Conservation (phyloP, 2,797 vertebrate species). For the Acrossocheilus fasciatus region DNA sequence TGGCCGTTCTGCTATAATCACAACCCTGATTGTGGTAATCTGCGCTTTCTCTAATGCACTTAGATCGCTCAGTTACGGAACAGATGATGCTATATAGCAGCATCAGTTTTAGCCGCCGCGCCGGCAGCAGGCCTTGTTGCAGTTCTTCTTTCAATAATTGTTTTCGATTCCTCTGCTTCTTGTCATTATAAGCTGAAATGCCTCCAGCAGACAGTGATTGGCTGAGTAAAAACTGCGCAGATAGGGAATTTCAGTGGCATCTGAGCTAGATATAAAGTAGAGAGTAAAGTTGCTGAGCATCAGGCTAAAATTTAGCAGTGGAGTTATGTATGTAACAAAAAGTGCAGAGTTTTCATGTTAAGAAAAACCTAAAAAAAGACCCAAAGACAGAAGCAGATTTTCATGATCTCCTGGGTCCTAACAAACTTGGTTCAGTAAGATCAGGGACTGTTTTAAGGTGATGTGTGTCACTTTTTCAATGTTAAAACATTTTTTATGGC, state of each 20-base stretch:
- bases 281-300: conserved; percentile 39
- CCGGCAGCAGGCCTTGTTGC: conserved; percentile 6
- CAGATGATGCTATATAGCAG: conserved; percentile 15
- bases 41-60: conserved; percentile 28
- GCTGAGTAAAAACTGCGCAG: conserved; percentile 38
- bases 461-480: not conserved
- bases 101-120: not conserved
- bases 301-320: conserved; percentile 26
- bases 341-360: conserved; percentile 20
- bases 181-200: conserved; percentile 45
- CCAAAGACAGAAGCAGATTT: conserved; percentile 24
- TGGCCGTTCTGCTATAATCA: conserved; percentile 30
- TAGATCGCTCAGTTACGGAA: conserved; percentile 2
- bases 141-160: conserved; percentile 46
- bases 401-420: conserved; percentile 23
- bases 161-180: conserved; percentile 44
- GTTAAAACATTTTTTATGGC: not conserved
- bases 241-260: not conserved
- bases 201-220: conserved; percentile 44
- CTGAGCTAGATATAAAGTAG: conserved; percentile 17
- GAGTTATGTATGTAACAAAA: conserved; percentile 33
- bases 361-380: not conserved
- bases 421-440: conserved; percentile 17
- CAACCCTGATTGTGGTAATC: conserved; percentile 11
- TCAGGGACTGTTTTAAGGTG: not conserved